Conservation (phyloP, 2,797 vertebrate species). For the Aeoliscus strigatus region DNA sequence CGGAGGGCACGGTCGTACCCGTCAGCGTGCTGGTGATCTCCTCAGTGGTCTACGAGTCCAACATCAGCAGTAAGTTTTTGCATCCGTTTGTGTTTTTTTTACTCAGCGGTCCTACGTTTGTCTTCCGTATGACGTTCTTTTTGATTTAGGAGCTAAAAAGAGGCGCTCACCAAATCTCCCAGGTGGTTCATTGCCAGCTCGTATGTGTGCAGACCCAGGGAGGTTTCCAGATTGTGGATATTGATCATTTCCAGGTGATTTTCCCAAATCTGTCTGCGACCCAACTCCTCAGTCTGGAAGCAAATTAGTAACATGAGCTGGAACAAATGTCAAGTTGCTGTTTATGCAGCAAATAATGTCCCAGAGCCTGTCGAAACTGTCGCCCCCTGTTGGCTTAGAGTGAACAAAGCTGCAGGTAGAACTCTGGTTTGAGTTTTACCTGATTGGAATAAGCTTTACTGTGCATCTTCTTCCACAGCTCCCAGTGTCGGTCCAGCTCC, state of each 20-base stretch:
- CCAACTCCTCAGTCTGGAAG: slow-evolving; percentile 55
- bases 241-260: slow-evolving; percentile 61
- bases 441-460: slow-evolving; percentile 66
- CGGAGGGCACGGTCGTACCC: slow-evolving; percentile 32
- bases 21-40: slow-evolving; percentile 28
- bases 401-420: background rate
- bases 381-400: background rate
- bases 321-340: no score
- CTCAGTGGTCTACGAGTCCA: slow-evolving; percentile 32
- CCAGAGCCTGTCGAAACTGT: no score
- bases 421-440: slow-evolving; percentile 41
- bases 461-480: slow-evolving; percentile 76
- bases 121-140: background rate
- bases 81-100: background rate
- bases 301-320: background rate
- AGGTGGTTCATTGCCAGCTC: slow-evolving; percentile 68
- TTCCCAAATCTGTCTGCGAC: slow-evolving; percentile 61
- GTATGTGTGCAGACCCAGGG: slow-evolving; percentile 57
- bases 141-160: no score
- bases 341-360: no score
- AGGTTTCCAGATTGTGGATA: slow-evolving; percentile 60
- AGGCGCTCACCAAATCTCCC: slow-evolving; percentile 66
- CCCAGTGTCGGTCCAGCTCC: slow-evolving; percentile 71
- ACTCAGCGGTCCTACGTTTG: no score
- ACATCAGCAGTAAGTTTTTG: background rate